Conservation (phyloP, 2,113 vertebrate genomes). For the Nycticorax nycticorax region DNA sequence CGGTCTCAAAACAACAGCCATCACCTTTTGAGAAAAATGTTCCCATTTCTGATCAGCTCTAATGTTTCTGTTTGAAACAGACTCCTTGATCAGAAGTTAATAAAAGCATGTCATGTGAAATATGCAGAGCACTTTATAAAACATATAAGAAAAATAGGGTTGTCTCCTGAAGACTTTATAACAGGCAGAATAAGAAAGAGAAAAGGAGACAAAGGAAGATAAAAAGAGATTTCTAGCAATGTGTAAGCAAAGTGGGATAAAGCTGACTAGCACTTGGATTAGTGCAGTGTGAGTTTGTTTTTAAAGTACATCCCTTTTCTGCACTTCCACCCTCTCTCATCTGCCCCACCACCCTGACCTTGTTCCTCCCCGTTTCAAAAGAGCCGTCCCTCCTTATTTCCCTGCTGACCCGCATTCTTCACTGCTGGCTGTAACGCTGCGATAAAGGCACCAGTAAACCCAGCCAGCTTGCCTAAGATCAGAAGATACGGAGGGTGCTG, state of each 20-base stretch:
- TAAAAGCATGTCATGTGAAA: not conserved
- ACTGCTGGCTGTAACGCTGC: not conserved
- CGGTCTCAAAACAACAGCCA: not conserved
- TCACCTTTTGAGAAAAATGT: not conserved
- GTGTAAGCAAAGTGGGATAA: not conserved
- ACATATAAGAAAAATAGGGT: not conserved
- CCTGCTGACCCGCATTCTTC: constrained; percentile 45
- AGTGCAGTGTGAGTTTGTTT: constrained; percentile 40
- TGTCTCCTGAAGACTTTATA: not conserved
- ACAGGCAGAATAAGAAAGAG: not conserved
- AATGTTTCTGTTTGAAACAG: constrained; percentile 12
- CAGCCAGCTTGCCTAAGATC: constrained; percentile 55
- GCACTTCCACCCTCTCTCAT: not conserved
- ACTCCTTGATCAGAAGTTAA: constrained; percentile 20
- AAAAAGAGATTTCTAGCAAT: constrained; percentile 17
- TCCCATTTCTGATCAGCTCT: not conserved
- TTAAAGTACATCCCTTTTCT: constrained; percentile 24
- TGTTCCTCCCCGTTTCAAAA: constrained; percentile 21
- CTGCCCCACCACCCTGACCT: not conserved
- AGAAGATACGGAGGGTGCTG: constrained; percentile 15
- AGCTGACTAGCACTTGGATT: constrained; percentile 1
- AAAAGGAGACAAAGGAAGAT: not conserved
- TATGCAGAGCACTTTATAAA: not conserved
- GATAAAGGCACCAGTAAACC: constrained; percentile 44
- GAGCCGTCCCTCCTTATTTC: constrained; percentile 18